Evolutionary conservation across 2,888 invertebrate genomes (phyloP).

Genomic region (Melolontha melolontha): DNA sequence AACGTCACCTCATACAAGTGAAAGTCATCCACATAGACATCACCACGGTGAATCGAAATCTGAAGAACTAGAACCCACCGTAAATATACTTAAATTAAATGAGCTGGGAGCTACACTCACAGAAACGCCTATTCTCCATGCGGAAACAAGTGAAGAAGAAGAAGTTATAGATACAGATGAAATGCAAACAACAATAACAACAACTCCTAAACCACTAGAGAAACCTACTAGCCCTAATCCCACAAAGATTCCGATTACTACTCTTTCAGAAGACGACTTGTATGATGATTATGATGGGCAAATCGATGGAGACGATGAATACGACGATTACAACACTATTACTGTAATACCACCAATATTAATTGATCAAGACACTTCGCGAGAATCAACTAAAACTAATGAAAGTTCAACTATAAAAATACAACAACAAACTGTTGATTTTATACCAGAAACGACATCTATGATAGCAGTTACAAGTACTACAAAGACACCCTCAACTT

Average conservation of each 20-base stretch:
- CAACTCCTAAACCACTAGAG: constrained; percentile 41
- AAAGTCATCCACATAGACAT: constrained; percentile 65
- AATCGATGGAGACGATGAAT: constrained; percentile 63
- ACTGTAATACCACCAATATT: constrained; percentile 56
- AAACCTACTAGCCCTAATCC: constrained; percentile 33
- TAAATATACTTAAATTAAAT: constrained; percentile 13
- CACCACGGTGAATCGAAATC: constrained; percentile 64
- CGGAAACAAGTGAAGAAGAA: constrained; percentile 9
- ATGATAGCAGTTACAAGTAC: constrained; percentile 37
- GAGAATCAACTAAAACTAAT: constrained; percentile 24
- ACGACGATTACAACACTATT: constrained; percentile 63
- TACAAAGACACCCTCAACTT: constrained; percentile 9
- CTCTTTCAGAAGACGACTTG: constrained; percentile 56
- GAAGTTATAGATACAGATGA: constrained; percentile 4
- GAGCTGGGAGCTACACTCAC: constrained; percentile 28
- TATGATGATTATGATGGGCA: constrained; percentile 65
- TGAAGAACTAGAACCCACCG: constrained; percentile 42
- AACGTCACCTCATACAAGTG: constrained; percentile 46
- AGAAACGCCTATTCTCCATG: constrained; percentile 19
- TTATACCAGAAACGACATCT: constrained; percentile 43
- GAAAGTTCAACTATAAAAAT: constrained; percentile 39
- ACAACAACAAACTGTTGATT: constrained; percentile 54
- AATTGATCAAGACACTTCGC: constrained; percentile 7
- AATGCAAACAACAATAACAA: constrained; percentile 41
- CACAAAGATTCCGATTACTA: constrained; percentile 15